A percentile compares a stretch with the other conserved stretches of the same genome.
Evolutionary conservation across 2,113 vertebrate genomes (phyloP).

Genomic region (Motacilla alba): DNA sequence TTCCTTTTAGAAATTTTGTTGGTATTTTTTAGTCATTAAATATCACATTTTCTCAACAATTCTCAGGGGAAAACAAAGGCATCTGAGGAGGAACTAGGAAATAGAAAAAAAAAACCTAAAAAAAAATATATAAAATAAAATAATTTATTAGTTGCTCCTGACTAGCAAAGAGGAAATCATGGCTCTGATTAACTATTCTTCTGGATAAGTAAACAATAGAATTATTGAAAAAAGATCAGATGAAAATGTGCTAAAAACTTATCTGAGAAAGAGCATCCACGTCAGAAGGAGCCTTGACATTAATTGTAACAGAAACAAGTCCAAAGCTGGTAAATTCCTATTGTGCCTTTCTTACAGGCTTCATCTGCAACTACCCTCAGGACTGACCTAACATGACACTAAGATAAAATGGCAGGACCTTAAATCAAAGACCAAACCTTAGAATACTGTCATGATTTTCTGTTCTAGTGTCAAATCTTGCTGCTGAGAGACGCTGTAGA

Average conservation of each 20-base stretch:
- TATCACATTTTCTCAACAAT: neutral
- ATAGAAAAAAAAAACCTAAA: neutral
- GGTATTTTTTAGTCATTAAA: neutral
- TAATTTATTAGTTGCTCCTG: neutral
- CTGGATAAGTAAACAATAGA: neutral
- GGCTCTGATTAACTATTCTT: neutral
- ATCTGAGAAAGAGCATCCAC: neutral
- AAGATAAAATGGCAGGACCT: neutral
- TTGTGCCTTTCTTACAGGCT: neutral
- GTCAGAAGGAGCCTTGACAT: neutral
- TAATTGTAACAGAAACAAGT: neutral
- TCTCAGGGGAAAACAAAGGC: neutral
- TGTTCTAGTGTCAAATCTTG: neutral
- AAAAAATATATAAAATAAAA: neutral
- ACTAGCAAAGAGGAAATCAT: neutral
- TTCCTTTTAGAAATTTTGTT: neutral
- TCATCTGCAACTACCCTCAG: neutral
- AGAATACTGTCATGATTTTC: neutral
- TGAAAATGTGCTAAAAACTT: neutral
- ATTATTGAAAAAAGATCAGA: neutral
- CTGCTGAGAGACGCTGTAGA: neutral
- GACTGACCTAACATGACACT: neutral
- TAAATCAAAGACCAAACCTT: neutral
- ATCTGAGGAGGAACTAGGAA: neutral
- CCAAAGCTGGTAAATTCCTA: neutral